A percentile compares a stretch with the other conserved stretches of the same genome.
These are phyloP conservation scores for Gallinago jamesoni DNA, from an alignment of 2,113 vertebrate species.

Conservation along the genomic window DNA sequence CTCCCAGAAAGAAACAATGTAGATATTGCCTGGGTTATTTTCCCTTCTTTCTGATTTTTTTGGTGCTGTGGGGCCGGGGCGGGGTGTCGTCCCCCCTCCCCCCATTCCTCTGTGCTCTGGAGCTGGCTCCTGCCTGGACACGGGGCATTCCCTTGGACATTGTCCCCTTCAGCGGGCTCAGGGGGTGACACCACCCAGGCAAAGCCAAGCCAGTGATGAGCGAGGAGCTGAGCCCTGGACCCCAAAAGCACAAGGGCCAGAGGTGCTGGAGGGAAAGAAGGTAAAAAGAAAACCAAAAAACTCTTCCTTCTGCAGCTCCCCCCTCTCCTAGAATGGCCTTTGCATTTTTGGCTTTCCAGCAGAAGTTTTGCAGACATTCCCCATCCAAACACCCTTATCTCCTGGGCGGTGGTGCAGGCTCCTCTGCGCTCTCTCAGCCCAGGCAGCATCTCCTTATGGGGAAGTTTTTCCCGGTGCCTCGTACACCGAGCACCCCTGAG, in stretches of 20 bases:
- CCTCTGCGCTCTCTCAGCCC: background rate
- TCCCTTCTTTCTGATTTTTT: background rate
- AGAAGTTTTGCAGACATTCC: background rate
- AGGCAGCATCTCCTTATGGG: background rate
- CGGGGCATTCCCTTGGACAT: rapidly evolving
- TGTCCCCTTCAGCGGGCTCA: rapidly evolving
- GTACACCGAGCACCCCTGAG: rapidly evolving
- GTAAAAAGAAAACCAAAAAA: background rate
- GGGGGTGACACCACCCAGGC: background rate
- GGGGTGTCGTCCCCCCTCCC: no score
- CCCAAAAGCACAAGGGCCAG: no score
- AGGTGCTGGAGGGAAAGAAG: rapidly evolving
- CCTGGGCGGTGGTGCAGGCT: rapidly evolving
- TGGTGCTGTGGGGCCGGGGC: rapidly evolving
- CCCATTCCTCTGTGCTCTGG: rapidly evolving
- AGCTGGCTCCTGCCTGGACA: background rate
- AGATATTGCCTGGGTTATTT: background rate
- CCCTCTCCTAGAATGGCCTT: rapidly evolving
- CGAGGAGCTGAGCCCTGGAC: background rate
- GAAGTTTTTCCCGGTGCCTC: background rate
- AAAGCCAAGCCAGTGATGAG: background rate
- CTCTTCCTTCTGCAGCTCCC: background rate
- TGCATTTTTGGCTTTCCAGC: background rate
- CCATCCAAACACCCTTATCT: background rate
- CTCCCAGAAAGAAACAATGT: conserved; percentile 20